Evolutionary conservation across 2,797 vertebrate species (phyloP).

Genomic region (Agapornis canus): DNA sequence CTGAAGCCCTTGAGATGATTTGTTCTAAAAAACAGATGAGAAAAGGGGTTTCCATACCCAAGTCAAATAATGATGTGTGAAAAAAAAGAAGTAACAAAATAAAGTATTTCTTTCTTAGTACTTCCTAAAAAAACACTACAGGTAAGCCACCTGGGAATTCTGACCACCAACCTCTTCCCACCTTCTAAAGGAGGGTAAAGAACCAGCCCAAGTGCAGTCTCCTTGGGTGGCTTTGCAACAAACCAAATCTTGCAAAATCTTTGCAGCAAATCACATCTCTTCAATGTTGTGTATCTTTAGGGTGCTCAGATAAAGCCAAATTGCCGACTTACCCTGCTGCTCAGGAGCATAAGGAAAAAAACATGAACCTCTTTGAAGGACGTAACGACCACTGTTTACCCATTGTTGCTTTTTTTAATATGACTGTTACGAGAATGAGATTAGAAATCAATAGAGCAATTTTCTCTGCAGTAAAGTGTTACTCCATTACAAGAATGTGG

Average conservation of each 20-base stretch:
- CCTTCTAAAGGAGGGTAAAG: neutral
- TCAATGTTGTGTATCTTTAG: neutral
- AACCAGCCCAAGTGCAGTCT: neutral
- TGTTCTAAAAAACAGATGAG: constrained; percentile 43
- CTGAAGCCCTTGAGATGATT: constrained; percentile 35
- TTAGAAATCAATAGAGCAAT: neutral
- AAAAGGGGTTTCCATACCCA: constrained; percentile 19
- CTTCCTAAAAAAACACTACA: neutral
- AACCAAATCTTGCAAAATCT: neutral
- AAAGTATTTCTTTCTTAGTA: constrained; percentile 8
- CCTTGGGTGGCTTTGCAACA: constrained; percentile 18
- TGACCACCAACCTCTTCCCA: neutral
- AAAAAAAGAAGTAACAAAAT: neutral
- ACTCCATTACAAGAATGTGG: neutral
- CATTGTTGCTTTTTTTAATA: neutral
- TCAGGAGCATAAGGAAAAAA: neutral
- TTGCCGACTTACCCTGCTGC: neutral
- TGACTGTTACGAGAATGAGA: neutral
- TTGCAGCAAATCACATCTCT: neutral
- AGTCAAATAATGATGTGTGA: constrained; percentile 14
- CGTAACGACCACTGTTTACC: neutral
- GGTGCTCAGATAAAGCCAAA: neutral
- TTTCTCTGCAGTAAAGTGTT: neutral
- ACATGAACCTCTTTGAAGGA: neutral
- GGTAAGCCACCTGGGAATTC: constrained; percentile 6